Evolutionary conservation across 2,113 vertebrate species (phyloP).

Genomic region (Pelusios castaneus): DNA sequence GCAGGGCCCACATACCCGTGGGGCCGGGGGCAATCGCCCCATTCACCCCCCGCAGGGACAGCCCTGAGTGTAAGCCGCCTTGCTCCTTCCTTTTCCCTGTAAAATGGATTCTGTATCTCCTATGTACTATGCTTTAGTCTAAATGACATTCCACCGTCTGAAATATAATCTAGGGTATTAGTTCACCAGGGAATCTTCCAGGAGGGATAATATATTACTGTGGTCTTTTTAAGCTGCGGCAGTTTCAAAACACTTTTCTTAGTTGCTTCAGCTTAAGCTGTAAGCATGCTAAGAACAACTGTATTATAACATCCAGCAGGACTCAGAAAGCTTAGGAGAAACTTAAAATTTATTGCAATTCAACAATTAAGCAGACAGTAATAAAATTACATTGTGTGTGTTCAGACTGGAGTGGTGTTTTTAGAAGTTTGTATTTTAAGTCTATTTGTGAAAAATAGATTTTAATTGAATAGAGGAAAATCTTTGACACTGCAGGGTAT

Average conservation of each 20-base stretch:
- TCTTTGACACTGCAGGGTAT: not conserved
- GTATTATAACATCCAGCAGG: not conserved
- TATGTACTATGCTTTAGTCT: not conserved
- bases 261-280: not conserved
- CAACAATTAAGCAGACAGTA: not conserved
- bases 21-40: too few relatives aligned
- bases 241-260: not conserved
- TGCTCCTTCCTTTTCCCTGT: not conserved
- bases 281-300: not conserved
- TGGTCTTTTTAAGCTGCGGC: not conserved
- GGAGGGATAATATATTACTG: not conserved
- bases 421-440: not conserved
- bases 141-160: not conserved
- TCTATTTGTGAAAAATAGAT: not conserved
- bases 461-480: not conserved
- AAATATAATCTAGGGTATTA: not conserved
- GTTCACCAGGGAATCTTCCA: not conserved
- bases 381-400: not conserved
- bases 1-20: too few relatives aligned
- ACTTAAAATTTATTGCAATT: not conserved
- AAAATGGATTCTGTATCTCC: not conserved
- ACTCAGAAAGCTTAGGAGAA: not conserved
- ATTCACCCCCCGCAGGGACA: too few relatives aligned
- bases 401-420: not conserved
- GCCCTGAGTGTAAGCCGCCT: too few relatives aligned